Evolutionary conservation across 2,797 vertebrate genomes (phyloP).

Genomic region (Chrysocyon brachyurus): DNA sequence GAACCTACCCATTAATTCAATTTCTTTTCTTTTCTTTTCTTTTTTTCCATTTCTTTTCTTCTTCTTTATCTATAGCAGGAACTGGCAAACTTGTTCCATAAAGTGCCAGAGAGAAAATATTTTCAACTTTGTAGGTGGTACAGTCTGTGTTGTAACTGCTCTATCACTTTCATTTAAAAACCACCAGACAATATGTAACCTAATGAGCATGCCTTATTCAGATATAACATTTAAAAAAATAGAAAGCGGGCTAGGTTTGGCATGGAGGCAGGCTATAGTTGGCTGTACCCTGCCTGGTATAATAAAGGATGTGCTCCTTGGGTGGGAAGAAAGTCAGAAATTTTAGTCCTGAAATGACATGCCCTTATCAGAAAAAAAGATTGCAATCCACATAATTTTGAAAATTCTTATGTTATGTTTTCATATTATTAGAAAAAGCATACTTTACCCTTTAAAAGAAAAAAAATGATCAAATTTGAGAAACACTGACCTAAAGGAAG

Average conservation of each 20-base stretch:
- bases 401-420: neutral
- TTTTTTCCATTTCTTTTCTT: neutral
- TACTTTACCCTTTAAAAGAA: neutral
- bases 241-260: neutral
- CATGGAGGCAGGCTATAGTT: neutral
- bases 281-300: neutral
- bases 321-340: neutral
- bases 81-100: neutral
- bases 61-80: neutral
- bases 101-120: neutral
- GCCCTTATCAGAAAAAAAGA: neutral
- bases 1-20: neutral
- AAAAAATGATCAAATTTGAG: neutral
- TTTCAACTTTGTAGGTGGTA: neutral
- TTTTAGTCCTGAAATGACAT: neutral
- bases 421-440: neutral
- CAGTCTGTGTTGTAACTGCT: neutral
- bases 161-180: neutral
- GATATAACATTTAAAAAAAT: neutral
- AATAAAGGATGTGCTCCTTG: neutral
- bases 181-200: neutral
- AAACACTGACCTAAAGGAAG: neutral
- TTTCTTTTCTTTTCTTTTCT: neutral
- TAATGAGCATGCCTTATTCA: neutral
- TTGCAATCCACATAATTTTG: neutral